Evolutionary conservation across 1,140 invertebrate genomes (phyloP).

Genomic region (Ceratina japonica): DNA sequence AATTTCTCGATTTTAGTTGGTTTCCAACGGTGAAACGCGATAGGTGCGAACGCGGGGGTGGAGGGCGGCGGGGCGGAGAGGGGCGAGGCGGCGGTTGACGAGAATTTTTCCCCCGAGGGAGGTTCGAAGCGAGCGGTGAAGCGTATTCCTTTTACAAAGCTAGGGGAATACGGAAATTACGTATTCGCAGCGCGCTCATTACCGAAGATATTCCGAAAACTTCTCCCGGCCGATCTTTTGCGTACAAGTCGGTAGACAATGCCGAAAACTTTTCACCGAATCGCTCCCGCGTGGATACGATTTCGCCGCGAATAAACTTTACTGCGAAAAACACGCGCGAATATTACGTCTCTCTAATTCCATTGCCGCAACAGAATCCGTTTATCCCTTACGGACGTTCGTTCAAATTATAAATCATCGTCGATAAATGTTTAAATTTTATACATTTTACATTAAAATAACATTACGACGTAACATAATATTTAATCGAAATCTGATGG

Average conservation of each 20-base stretch:
- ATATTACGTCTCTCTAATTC: not conserved
- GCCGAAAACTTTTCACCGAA: conserved; percentile 20
- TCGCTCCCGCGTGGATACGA: conserved; percentile 10
- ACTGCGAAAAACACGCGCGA: not conserved
- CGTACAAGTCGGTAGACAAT: conserved; percentile 27
- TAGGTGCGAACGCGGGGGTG: conserved; percentile 25
- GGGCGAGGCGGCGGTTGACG: conserved; percentile 7
- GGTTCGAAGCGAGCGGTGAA: conserved; percentile 6
- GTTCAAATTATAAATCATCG: too few species aligned
- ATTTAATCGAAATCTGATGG: too few species aligned
- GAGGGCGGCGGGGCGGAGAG: too few species aligned
- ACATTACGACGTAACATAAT: too few species aligned
- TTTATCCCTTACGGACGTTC: too few species aligned
- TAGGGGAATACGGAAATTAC: conserved; percentile 51
- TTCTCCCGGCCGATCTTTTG: conserved; percentile 10
- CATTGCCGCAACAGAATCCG: not conserved
- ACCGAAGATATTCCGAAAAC: conserved; percentile 46
- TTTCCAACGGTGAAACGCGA: conserved; percentile 11
- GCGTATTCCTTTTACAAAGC: conserved; percentile 37
- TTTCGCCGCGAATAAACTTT: conserved; percentile 35
- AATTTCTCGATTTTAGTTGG: conserved; percentile 28
- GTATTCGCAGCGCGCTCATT: conserved; percentile 54
- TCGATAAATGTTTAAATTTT: too few species aligned
- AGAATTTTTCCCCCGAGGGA: conserved; percentile 41
- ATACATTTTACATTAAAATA: too few species aligned